phyloP scores from a whole-genome alignment of 2,797 vertebrate species.

The Todus mexicanus region DNA sequence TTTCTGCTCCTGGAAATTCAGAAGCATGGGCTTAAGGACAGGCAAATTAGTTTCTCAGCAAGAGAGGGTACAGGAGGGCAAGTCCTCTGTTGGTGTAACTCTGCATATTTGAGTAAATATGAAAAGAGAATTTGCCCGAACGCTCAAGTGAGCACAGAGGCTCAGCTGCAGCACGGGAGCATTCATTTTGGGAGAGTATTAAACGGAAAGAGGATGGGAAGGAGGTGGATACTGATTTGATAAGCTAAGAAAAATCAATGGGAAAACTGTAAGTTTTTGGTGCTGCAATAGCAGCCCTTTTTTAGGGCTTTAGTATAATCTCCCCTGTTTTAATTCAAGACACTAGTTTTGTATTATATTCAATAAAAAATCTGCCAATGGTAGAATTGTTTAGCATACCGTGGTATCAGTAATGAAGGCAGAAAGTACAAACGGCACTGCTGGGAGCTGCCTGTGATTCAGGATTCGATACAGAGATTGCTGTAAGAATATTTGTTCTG shows the following conservation, averaged over 20 bases:
- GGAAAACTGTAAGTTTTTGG: background rate
- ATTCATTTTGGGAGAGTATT: background rate
- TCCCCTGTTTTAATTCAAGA: background rate
- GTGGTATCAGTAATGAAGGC: background rate
- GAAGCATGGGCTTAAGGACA: background rate
- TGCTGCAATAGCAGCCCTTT: background rate
- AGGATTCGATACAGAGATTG: background rate
- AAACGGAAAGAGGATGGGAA: background rate
- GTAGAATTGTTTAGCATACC: background rate
- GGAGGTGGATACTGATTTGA: background rate
- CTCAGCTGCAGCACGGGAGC: background rate
- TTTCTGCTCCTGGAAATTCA: constrained; percentile 45
- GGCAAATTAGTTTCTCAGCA: background rate
- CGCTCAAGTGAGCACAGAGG: background rate
- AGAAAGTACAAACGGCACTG: background rate
- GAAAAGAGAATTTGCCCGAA: background rate
- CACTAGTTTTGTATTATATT: background rate
- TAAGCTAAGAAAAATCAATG: background rate
- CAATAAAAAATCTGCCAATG: background rate
- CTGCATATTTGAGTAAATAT: background rate
- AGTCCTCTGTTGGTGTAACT: background rate
- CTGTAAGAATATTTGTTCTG: background rate
- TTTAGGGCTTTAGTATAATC: background rate
- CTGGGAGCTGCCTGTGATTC: background rate
- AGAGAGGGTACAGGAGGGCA: background rate